These are phyloP conservation scores for Drosophila kanekoi DNA, from an alignment of 2,888 invertebrate species.

Conservation along the genomic window DNA sequence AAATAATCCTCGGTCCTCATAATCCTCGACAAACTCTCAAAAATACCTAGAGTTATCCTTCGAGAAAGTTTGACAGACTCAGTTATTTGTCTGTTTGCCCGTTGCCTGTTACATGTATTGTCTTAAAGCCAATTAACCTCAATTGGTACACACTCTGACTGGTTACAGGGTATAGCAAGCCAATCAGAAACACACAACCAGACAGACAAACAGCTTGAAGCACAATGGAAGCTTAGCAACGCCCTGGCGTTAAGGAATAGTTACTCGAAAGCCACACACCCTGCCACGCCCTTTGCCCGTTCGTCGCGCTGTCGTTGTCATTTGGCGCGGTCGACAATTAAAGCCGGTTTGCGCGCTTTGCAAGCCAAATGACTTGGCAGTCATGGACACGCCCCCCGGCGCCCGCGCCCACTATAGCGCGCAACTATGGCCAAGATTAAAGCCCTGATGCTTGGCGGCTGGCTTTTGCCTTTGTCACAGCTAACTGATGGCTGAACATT, in stretches of 20 bases:
- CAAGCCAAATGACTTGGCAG: slow-evolving; percentile 31
- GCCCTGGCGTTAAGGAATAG: slow-evolving; percentile 8
- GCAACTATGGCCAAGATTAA: slow-evolving; percentile 34
- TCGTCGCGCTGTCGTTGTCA: slow-evolving; percentile 14
- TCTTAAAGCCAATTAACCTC: no score
- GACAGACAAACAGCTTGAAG: slow-evolving; percentile 2
- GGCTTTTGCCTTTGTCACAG: slow-evolving; percentile 59
- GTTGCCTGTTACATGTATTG: no score
- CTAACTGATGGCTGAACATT: slow-evolving; percentile 74
- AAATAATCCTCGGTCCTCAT: no score
- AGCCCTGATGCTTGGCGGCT: slow-evolving; percentile 36
- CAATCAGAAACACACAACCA: slow-evolving; percentile 6
- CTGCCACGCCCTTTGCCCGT: slow-evolving; percentile 1
- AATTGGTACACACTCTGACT: not conserved
- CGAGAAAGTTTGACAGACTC: no score
- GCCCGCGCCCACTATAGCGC: not conserved
- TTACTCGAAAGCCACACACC: slow-evolving; percentile 15
- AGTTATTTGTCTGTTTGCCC: no score
- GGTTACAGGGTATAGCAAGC: not conserved
- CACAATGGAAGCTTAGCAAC: slow-evolving; percentile 15
- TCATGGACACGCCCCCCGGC: not conserved
- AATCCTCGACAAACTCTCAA: no score
- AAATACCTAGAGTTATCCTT: no score
- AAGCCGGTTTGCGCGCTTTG: slow-evolving; percentile 38
- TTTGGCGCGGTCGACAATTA: slow-evolving; percentile 55